phyloP scores from a whole-genome alignment of 2,113 vertebrate genomes.

The Petroica traversi region DNA sequence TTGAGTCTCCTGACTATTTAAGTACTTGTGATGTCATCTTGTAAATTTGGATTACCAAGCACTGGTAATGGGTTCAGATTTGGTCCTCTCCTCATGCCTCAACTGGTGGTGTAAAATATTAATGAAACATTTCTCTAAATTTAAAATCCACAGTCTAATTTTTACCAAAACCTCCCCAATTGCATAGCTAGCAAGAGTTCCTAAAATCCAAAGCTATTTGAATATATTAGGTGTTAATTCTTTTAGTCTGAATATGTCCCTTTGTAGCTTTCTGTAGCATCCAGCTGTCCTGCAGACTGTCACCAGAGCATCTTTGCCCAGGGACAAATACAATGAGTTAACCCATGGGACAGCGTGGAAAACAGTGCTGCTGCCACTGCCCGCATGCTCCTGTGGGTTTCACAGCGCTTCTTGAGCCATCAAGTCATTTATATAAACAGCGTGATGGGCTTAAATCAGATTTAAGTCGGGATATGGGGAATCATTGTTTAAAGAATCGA shows the following conservation, averaged over 20 bases:
- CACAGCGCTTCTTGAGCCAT: background rate
- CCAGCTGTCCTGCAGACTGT: background rate
- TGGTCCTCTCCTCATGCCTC: background rate
- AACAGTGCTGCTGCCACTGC: background rate
- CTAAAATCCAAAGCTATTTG: background rate
- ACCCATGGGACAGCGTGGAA: background rate
- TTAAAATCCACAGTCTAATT: background rate
- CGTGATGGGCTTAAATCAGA: background rate
- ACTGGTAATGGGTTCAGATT: background rate
- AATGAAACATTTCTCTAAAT: background rate
- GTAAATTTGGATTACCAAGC: background rate
- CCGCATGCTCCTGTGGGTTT: background rate
- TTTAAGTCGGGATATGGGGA: background rate
- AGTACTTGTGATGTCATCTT: background rate
- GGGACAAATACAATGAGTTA: accelerated
- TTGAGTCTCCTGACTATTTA: background rate
- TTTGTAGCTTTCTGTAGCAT: background rate
- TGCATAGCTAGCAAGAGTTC: background rate
- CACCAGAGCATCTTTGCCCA: background rate
- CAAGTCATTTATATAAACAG: background rate
- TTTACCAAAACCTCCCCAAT: background rate
- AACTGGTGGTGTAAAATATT: background rate
- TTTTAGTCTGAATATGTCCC: too few relatives aligned
- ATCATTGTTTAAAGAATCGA: background rate
- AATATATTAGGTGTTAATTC: too few relatives aligned